Percentiles rank a stretch among this genome's conserved stretches.
Conservation (phyloP, 2,888 invertebrate genomes). For the Crossocerus cetratus region DNA sequence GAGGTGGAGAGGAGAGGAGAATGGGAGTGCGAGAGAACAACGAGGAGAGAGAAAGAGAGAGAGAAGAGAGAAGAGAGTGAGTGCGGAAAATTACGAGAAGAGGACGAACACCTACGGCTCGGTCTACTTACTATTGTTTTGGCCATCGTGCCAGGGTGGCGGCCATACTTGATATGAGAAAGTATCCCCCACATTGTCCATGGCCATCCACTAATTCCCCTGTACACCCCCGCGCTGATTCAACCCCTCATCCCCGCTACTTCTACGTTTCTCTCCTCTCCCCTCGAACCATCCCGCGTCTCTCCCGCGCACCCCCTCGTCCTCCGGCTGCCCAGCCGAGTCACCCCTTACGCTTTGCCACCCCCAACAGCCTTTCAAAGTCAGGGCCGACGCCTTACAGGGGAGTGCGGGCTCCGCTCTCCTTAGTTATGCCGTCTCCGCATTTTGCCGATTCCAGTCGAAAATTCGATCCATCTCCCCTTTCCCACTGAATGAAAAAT, state of each 20-base stretch:
- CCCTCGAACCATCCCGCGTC: slow-evolving; percentile 32
- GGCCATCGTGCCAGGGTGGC: slow-evolving; percentile 77
- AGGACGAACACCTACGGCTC: slow-evolving; percentile 43
- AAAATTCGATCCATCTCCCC: too few relatives aligned
- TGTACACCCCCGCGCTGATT: slow-evolving; percentile 73
- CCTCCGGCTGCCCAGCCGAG: slow-evolving; percentile 46
- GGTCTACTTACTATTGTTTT: slow-evolving; percentile 76
- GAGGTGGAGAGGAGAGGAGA: not conserved
- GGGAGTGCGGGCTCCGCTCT: slow-evolving; percentile 22
- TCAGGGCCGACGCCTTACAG: slow-evolving; percentile 62
- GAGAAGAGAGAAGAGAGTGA: slow-evolving; percentile 1
- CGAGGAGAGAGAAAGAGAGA: not conserved
- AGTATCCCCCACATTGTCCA: slow-evolving; percentile 76
- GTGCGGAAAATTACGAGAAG: slow-evolving; percentile 26
- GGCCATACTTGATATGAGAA: slow-evolving; percentile 78
- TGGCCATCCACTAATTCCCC: slow-evolving; percentile 75
- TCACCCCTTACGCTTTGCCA: slow-evolving; percentile 57
- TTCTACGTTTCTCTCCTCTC: slow-evolving; percentile 47
- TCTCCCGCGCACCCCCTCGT: slow-evolving; percentile 27
- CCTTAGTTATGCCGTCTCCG: not conserved
- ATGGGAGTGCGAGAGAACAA: not conserved
- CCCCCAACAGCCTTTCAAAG: slow-evolving; percentile 64
- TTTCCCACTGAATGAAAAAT: too few relatives aligned
- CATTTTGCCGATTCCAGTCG: not conserved
- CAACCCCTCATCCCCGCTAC: slow-evolving; percentile 62